phyloP scores from a whole-genome alignment of 92 coral and sea anemone genomes.

The Bergia puertoricense region DNA sequence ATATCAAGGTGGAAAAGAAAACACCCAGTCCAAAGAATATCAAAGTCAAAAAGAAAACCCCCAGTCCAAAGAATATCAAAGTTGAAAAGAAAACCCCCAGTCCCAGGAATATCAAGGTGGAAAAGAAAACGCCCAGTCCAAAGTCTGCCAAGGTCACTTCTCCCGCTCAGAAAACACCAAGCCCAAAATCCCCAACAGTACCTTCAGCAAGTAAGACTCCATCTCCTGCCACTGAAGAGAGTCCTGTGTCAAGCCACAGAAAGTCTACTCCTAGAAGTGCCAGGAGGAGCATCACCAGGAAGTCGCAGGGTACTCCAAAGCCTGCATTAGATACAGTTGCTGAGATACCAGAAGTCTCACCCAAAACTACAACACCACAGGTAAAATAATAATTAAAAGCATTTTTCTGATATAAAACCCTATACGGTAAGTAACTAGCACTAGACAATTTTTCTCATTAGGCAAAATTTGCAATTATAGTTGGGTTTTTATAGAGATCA shows the following conservation, averaged over 20 bases:
- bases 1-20: background rate
- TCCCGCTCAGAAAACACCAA: constrained; percentile 22
- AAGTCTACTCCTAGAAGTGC: background rate
- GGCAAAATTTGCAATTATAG: background rate
- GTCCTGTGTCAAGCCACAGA: constrained; percentile 22
- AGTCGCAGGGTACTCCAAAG: background rate
- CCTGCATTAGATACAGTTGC: background rate
- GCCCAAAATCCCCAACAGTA: background rate
- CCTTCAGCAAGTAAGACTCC: constrained; percentile 16
- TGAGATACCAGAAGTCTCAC: background rate
- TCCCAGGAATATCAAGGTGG: background rate
- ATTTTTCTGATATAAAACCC: no score
- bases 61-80: background rate
- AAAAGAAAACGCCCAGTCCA: constrained; percentile 13
- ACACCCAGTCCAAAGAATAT: background rate
- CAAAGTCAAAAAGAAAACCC: background rate
- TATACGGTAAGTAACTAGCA: no score
- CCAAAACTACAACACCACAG: constrained; percentile 7
- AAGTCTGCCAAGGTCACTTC: background rate
- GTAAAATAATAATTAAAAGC: background rate
- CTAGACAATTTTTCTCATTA: no score
- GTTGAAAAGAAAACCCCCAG: constrained; percentile 1
- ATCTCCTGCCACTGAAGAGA: constrained; percentile 18
- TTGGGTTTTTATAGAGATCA: background rate
- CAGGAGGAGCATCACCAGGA: constrained; percentile 18